Conservation (phyloP, 2,113 vertebrate species). For the Pontoporia blainvillei region DNA sequence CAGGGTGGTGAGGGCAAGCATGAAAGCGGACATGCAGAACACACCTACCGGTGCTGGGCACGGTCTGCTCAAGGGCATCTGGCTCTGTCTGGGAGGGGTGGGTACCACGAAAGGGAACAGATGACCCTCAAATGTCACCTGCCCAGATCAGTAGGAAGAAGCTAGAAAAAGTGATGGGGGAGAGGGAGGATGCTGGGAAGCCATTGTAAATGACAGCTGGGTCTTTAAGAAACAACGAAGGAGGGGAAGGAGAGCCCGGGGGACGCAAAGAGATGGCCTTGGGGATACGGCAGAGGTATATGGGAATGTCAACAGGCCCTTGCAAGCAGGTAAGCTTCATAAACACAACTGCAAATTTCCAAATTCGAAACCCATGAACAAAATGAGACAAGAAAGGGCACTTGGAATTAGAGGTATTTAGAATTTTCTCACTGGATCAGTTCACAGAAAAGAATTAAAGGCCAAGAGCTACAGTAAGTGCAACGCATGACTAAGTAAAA, state of each 20-base stretch:
- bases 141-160: background rate
- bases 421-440: background rate
- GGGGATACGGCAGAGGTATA: background rate
- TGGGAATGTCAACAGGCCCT: background rate
- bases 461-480: background rate
- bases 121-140: background rate
- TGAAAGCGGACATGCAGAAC: background rate
- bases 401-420: background rate
- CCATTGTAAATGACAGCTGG: background rate
- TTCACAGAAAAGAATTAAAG: conserved; percentile 13
- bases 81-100: background rate
- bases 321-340: background rate
- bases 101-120: background rate
- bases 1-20: background rate
- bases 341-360: background rate
- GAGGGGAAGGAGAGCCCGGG: background rate
- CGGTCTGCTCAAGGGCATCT: background rate
- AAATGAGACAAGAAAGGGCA: background rate
- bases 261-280: background rate
- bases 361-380: background rate
- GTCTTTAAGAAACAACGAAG: background rate
- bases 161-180: background rate
- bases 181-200: background rate
- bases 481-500: conserved; percentile 37
- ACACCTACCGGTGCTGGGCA: background rate